Evolutionary conservation across 2,888 invertebrate genomes (phyloP).

Genomic region (Parasteatoda lunata): DNA sequence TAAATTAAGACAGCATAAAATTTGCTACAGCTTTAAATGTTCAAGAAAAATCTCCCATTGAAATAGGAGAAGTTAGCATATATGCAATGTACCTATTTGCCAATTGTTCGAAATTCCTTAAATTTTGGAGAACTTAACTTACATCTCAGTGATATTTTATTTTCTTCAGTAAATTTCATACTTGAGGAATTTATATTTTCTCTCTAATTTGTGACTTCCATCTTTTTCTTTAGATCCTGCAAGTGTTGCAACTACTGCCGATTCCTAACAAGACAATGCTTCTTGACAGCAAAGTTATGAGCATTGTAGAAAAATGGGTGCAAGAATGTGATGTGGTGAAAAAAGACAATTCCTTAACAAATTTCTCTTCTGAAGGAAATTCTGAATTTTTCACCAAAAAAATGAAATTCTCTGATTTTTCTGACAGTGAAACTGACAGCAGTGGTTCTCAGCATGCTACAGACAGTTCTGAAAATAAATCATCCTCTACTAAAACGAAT

Average conservation of each 20-base stretch:
- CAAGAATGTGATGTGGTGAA: slow-evolving; percentile 38
- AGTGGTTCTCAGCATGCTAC: slow-evolving; percentile 38
- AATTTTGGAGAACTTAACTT: too few species aligned
- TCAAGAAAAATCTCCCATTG: too few species aligned
- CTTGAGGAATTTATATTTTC: too few species aligned
- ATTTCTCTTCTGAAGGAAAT: slow-evolving; percentile 20
- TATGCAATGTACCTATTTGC: too few species aligned
- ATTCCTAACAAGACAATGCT: slow-evolving; percentile 95
- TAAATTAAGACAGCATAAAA: too few species aligned
- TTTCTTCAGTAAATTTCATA: too few species aligned
- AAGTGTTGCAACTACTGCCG: slow-evolving; percentile 88
- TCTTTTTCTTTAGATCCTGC: slow-evolving; percentile 79
- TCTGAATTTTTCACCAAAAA: slow-evolving; percentile 46
- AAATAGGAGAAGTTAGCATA: too few species aligned
- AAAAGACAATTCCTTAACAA: background rate
- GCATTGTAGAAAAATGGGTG: slow-evolving; percentile 87
- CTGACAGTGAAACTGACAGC: slow-evolving; percentile 64
- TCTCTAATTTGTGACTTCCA: too few species aligned
- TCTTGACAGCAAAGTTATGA: slow-evolving; percentile 91
- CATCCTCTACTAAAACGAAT: background rate
- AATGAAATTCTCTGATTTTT: slow-evolving; percentile 67
- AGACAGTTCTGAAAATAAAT: slow-evolving; percentile 32
- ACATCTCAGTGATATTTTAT: too few species aligned
- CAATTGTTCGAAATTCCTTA: too few species aligned
- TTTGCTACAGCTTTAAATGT: too few species aligned